Evolutionary conservation across 1,140 invertebrate genomes (phyloP), one percentile per base, ranked within the genome.

Genomic region (Globodera rostochiensis): DNA sequence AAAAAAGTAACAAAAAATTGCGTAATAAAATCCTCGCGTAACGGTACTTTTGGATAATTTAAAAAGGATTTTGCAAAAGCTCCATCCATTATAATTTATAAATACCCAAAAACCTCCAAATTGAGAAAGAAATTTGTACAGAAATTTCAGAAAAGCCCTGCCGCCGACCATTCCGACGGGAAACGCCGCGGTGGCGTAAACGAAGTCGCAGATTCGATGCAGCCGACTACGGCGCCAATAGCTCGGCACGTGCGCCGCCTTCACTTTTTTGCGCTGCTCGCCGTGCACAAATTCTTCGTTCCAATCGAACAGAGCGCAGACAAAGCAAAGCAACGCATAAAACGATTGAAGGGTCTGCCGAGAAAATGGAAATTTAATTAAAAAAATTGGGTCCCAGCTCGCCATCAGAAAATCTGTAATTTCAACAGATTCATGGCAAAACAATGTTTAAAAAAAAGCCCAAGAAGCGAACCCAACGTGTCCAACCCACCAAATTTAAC

Each of bases 321-420:
- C n/a, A 73, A 88, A 85, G 66, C 86, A 87, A 47, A 87, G 73
- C 5, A 74, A 50, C 13, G 86, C 86, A 73, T 87, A 87, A 19
- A 87, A 49, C 15, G 86, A 77, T 91, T 99, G 97, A 88, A 95
- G 67, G 11, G 69, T 13, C 81, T 82, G 50, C 60, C 49, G 93
- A 60, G 96, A 92, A 82, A 79, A 79, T n/a, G 21, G 19, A 25
- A 36, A 36, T 36, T 36, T 36, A 36, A 36, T 36, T 36, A 36
- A 1, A 36, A 36, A 36, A 36, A 1, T 36, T 36, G 2, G 2
- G 36, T 36, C 36, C 36, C 36, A 36, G 36, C 36, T 1, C 36
- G 36, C 36, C 36, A 36, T 36, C 36, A 36, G 3, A 36, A 36
- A 36, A 36, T 36, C 36, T 36, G 1, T 36, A 3, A 36, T 36